These are phyloP conservation scores for Pelobates cultripes DNA, from an alignment of 2,797 vertebrate genomes.

Conservation along the genomic window DNA sequence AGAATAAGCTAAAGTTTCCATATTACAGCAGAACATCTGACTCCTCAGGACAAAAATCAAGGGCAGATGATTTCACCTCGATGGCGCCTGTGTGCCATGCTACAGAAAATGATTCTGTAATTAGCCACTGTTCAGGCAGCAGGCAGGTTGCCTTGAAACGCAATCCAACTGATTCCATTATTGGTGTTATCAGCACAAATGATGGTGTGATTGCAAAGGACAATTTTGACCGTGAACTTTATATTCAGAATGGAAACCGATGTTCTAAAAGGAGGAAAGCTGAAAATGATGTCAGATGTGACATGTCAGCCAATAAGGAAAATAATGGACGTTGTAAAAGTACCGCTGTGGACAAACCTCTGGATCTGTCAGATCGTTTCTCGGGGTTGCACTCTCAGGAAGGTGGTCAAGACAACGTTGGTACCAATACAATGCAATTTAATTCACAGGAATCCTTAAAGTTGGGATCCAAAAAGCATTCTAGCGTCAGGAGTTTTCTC, in stretches of 20 bases:
- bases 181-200: conserved; percentile 52
- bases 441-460: conserved; percentile 68
- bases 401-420: conserved; percentile 64
- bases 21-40: conserved; percentile 61
- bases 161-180: conserved; percentile 59
- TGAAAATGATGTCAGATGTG: conserved; percentile 66
- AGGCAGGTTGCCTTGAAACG: conserved; percentile 66
- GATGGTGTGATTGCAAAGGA: conserved; percentile 55
- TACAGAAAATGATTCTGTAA: conserved; percentile 61
- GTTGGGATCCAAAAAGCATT: conserved; percentile 59
- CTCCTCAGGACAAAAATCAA: conserved; percentile 66
- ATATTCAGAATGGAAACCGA: conserved; percentile 63
- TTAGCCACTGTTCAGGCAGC: conserved; percentile 63
- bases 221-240: conserved; percentile 3
- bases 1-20: conserved; percentile 63
- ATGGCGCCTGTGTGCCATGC: conserved; percentile 64
- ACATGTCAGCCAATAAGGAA: conserved; percentile 70
- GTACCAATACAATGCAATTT: conserved; percentile 67
- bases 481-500: conserved; percentile 56
- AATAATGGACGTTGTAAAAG: conserved; percentile 61
- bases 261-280: conserved; percentile 75
- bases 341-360: conserved; percentile 66
- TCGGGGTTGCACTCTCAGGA: conserved; percentile 65
- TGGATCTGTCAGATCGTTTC: conserved; percentile 79
- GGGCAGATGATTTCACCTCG: conserved; percentile 69